Base-by-base conservation (phyloP, 2,113 vertebrate species). In the Sylvia atricapilla region DNA sequence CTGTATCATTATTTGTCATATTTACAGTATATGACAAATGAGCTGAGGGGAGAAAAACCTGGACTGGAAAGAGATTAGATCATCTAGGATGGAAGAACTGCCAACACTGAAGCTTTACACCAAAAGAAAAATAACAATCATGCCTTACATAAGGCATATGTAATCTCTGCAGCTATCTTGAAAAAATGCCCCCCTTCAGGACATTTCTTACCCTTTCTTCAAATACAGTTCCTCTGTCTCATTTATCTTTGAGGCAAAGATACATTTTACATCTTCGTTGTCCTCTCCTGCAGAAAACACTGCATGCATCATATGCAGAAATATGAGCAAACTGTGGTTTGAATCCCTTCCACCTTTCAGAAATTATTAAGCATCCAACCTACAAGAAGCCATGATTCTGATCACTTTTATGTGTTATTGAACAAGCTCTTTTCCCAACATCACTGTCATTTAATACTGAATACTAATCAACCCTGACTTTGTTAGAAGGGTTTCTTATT, bases 1-100 rank as follows among this genome's bases (percentile, higher is more conserved):
- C 46, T 87, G 30, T 80, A 93, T 95, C 89, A 84, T 87, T 95
- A 83, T 95, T 96, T 97, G 95, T 97, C 95, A 91, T 96, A 96
- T 97, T 97, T 96, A 96, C 87, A 68, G 93, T 84, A 72, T 55
- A 88, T 94, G 85, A 97, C 85, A 96, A 95, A 97, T 93, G 96
- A 96, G 87, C 46, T 92, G 84, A 91, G 76, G 75, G 74, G 60
- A 92, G 79, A 87, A 97, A 95, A 95, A 90, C 52, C 85, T 92
- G 84, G 67, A 80, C 77, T 96, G 59, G 87, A 92, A 95, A 94
- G 74, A 95, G 77, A 96, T 95, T 97, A 96, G 87, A 95, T 97
- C 96, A 96, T 95, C 77, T 70, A 66, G 52, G 77, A 93, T 95
- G 93, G 93, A 97, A 96, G 96, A 96, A 84, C 74, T 95, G 87